A percentile compares a stretch with the other conserved stretches of the same genome.
Evolutionary conservation across 2,113 vertebrate genomes (phyloP).

Genomic region (Oryzias curvinotus): DNA sequence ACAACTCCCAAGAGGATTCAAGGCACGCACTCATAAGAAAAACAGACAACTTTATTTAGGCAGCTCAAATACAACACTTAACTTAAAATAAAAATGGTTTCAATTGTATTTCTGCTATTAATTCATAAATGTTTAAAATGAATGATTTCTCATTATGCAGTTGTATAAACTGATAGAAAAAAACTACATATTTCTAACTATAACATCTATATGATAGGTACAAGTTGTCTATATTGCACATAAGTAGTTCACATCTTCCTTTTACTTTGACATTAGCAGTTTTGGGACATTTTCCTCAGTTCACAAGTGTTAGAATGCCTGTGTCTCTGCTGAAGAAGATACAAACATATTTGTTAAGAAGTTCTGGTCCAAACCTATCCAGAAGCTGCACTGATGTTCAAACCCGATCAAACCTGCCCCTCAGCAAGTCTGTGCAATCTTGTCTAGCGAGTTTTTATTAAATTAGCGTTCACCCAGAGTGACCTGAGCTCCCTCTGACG

Average conservation of each 20-base stretch:
- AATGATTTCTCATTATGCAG: no score
- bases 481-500: conserved; percentile 17
- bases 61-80: conserved; percentile 44
- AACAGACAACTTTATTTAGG: conserved; percentile 14
- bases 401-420: conserved; percentile 13
- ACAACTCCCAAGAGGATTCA: background rate
- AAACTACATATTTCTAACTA: conserved; percentile 7
- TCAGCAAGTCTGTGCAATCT: conserved; percentile 21
- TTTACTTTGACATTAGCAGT: no score
- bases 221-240: conserved; percentile 28
- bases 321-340: conserved; percentile 55
- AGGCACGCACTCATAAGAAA: conserved; percentile 5
- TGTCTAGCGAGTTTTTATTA: conserved; percentile 10
- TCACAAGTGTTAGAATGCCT: conserved; percentile 13
- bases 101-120: conserved; percentile 1
- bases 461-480: conserved; percentile 22
- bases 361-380: conserved; percentile 39
- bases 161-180: no score
- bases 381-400: conserved; percentile 29
- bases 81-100: conserved; percentile 34
- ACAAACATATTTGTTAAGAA: conserved; percentile 63
- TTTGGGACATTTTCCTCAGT: conserved; percentile 5
- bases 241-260: no score
- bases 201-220: conserved; percentile 7
- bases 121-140: no score